phyloP scores from a whole-genome alignment of 2,888 invertebrate genomes.

The Sarcophaga subvicina region DNA sequence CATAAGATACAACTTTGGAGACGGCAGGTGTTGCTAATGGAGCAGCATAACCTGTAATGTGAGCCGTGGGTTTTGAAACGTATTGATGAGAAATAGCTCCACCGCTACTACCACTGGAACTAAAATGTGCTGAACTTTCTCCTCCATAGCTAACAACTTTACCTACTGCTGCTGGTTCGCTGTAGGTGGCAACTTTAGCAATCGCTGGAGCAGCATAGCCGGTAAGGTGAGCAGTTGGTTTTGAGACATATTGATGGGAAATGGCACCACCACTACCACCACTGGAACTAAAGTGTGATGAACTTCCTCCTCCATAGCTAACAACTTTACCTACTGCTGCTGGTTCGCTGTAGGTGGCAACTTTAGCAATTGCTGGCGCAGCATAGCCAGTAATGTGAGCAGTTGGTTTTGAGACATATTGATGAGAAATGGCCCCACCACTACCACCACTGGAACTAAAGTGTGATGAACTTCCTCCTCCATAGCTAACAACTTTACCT shows the following conservation, averaged over 20 bases:
- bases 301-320: conserved; percentile 64
- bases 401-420: conserved; percentile 10
- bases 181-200: conserved; percentile 69
- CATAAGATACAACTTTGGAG: conserved; percentile 57
- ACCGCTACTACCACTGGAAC: conserved; percentile 65
- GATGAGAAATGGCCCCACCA: too few species aligned
- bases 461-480: too few species aligned
- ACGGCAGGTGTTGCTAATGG: conserved; percentile 61
- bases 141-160: conserved; percentile 72
- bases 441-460: conserved; percentile 1
- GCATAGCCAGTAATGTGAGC: too few species aligned
- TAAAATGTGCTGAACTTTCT: conserved; percentile 1
- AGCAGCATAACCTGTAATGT: conserved; percentile 42
- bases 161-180: conserved; percentile 42
- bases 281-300: neutral
- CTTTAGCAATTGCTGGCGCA: conserved; percentile 55
- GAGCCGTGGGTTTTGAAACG: conserved; percentile 73
- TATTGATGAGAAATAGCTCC: conserved; percentile 73
- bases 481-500: too few species aligned
- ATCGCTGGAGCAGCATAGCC: conserved; percentile 52
- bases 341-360: conserved; percentile 69
- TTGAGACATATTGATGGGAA: neutral
- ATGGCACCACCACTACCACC: conserved; percentile 53
- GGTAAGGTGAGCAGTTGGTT: neutral
- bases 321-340: conserved; percentile 69